Evolutionary conservation across 2,113 vertebrate genomes (phyloP), one percentile per base, ranked within the genome.

Genomic region (Rana temporaria): DNA sequence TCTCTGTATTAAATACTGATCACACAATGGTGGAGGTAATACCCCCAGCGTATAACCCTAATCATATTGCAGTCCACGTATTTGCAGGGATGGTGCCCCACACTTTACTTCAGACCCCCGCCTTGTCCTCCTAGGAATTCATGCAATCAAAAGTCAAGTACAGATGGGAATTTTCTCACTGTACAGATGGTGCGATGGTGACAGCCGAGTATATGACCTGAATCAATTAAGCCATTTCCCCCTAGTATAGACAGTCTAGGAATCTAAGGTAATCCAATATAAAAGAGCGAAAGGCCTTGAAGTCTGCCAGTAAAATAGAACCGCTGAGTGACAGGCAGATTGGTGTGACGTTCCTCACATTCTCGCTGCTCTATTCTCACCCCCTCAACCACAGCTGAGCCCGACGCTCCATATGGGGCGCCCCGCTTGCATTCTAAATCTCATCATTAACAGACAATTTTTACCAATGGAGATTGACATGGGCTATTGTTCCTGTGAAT

Each of bases 191-290:
- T 55, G 26, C 26, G 11, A 8, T 60, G 70, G 19, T 75, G 80
- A 82, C 62, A 75, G 80, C 20, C 42, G 8, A 48, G 67, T 66
- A 59, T 82, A 53, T 26, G 30, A 34, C 62, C 19, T 24, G 14
- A 75, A 66, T 82, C 70, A 82, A 74, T 82, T 75, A 67, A 67
- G 68, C 19, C n/a, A 42, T 67, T 38, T 75, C 59, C 48, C 53
- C 73, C 73, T 67, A 11, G 6, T 82, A 56, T 19, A 38, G 52
- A 67, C 9, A 8, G 71, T 30, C 53, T n/a, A 24, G 70, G 38
- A 74, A 74, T 75, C 34, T 30, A 34, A 38, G 71, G 70, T 75
- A 75, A 75, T 82, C 80, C 80, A 34, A 22, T 30, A 30, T 75
- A 26, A 67, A 38, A 17, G 48, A 7, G 19, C 5, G 15, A 48